Percentiles rank a stretch among this genome's conserved stretches.
Conservation (phyloP, 2,113 vertebrate species). For the Urocitellus parryii region DNA sequence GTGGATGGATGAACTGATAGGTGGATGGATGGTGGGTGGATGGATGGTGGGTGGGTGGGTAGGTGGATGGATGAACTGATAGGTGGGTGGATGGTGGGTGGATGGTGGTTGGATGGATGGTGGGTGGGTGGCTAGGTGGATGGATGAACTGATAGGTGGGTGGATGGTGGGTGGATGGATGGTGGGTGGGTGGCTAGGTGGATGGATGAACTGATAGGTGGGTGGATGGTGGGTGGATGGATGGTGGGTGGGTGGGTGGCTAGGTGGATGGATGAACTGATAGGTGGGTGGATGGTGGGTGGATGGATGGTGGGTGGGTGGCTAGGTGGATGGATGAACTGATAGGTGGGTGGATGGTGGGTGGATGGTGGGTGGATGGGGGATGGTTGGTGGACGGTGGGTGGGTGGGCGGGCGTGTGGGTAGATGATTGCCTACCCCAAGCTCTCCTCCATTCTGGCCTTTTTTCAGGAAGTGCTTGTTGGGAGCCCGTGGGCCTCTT, state of each 20-base stretch:
- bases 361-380: not conserved
- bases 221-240: not conserved
- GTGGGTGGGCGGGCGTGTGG: not conserved
- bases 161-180: not conserved
- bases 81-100: no score
- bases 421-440: not conserved
- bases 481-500: not conserved
- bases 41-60: not conserved
- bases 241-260: no score
- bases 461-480: not conserved
- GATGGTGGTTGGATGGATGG: not conserved
- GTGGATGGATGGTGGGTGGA: no score
- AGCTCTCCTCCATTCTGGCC: not conserved
- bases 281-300: not conserved
- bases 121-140: fast-evolving
- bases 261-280: no score
- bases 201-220: not conserved
- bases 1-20: not conserved
- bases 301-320: no score
- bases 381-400: not conserved
- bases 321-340: no score
- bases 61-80: no score
- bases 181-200: not conserved
- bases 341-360: not conserved
- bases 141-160: no score